Conservation (phyloP, 2,797 vertebrate genomes). For the Darevskia nairensis region DNA sequence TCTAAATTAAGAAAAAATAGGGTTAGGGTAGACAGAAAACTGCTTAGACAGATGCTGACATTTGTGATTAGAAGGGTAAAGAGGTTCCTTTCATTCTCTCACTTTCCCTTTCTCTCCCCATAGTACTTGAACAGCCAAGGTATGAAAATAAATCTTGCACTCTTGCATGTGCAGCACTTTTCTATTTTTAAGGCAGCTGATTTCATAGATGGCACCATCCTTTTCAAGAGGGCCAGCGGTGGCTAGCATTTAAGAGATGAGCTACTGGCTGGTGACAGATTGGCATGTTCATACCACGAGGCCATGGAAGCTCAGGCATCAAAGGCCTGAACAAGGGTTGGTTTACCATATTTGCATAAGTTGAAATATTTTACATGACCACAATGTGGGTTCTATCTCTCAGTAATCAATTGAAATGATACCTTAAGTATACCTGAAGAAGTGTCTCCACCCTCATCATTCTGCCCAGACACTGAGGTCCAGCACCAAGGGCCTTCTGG, state of each 20-base stretch:
- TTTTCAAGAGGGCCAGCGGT: background rate
- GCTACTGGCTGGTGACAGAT: background rate
- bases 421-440: too few relatives aligned
- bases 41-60: slow-evolving; percentile 7
- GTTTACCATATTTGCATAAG: background rate
- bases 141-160: slow-evolving; percentile 4
- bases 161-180: background rate
- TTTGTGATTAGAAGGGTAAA: background rate
- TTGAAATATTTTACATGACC: background rate
- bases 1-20: slow-evolving; percentile 38
- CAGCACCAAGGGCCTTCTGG: too few relatives aligned
- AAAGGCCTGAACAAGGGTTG: background rate
- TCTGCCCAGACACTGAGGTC: too few relatives aligned
- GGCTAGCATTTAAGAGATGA: background rate
- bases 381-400: background rate
- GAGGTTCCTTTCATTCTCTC: background rate
- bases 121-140: slow-evolving; percentile 1
- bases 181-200: background rate
- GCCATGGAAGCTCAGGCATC: background rate
- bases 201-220: slow-evolving; percentile 24
- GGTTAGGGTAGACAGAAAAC: slow-evolving; percentile 32
- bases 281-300: background rate
- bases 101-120: background rate
- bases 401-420: background rate
- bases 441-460: too few relatives aligned